phyloP scores from a whole-genome alignment of 2,113 vertebrate genomes.

The Chionodraco myersi region DNA sequence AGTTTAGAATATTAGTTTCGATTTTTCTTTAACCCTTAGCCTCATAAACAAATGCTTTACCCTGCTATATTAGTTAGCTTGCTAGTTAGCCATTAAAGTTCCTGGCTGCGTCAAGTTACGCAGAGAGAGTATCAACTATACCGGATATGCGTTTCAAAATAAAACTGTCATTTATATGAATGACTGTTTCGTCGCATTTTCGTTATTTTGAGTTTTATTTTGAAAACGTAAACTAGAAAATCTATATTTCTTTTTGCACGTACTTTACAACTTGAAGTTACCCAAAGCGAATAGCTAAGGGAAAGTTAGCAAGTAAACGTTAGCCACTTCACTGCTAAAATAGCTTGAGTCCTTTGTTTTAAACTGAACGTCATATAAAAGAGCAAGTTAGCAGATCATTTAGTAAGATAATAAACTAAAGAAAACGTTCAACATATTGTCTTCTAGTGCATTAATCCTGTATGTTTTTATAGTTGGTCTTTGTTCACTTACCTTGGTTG shows the following conservation, averaged over 20 bases:
- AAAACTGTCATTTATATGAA: background rate
- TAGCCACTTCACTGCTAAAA: slow-evolving; percentile 63
- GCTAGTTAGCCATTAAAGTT: slow-evolving; percentile 71
- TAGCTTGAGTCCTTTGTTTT: slow-evolving; percentile 7
- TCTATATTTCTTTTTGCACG: fast-evolving
- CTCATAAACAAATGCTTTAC: slow-evolving; percentile 21
- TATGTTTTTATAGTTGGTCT: slow-evolving; percentile 41
- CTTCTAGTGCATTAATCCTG: background rate
- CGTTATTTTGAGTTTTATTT: background rate
- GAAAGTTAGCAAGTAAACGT: slow-evolving; percentile 70
- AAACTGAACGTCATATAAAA: background rate
- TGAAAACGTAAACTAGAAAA: background rate
- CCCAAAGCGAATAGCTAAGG: slow-evolving; percentile 48
- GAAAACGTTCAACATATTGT: background rate
- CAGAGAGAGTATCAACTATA: fast-evolving
- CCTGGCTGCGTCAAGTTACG: slow-evolving; percentile 21
- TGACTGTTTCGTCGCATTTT: fast-evolving
- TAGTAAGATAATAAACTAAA: background rate
- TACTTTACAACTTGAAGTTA: slow-evolving; percentile 47
- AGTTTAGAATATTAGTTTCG: too few relatives aligned
- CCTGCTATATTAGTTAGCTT: slow-evolving; percentile 57
- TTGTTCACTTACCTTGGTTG: slow-evolving; percentile 74
- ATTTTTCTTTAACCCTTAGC: background rate
- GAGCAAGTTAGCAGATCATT: fast-evolving
- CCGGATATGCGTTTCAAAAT: slow-evolving; percentile 16